Base-by-base conservation (phyloP, 2,113 vertebrate species). In the Naja naja region DNA sequence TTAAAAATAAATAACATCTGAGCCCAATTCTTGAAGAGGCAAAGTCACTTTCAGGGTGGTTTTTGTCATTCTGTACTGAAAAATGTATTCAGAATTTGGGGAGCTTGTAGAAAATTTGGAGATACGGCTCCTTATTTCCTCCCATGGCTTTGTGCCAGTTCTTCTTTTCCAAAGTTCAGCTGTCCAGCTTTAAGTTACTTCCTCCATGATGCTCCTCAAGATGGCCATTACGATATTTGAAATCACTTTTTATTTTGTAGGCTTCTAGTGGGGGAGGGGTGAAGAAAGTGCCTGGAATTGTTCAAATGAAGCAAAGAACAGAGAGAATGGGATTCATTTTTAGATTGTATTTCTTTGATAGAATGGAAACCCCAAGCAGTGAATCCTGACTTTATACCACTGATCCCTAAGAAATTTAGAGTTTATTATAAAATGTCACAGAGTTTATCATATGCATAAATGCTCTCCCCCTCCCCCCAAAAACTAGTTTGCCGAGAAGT, bases 211-310 rank as follows among this genome's bases (percentile, higher is more conserved):
- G 25, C 30, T 18, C 54, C 18, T 43, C 54, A 6, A 53, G 53
- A 5, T 22, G n/a, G n/a, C n/a, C 2, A 6, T 39, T 81, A 39
- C 0, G 0, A 8, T 9, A 39, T 81, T 81, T 39, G 69, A 20
- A 81, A 81, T 69, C 60, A 20, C 69, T 74, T 34, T 39, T 34
- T 74, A 1, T 74, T 81, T 81, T 81, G 34, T 81, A 4, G 74
- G 34, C 74, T 43, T 43, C 74, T 43, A 43, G n/a, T 39, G 69
- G 16, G 89, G 93, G 54, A 88, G 43, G 53, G 85, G 69, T 95
- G 96, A 94, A 92, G 95, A 89, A 95, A 97, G 96, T 97, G 96
- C 97, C 97, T 98, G 97, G 95, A 93, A 90, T 93, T 94, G 91
- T 93, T 95, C 90, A 60, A 95, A 25, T 64, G 16, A 94, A 94